phyloP scores from a whole-genome alignment of 2,797 vertebrate species.

The Chlorospingus semifuscus region DNA sequence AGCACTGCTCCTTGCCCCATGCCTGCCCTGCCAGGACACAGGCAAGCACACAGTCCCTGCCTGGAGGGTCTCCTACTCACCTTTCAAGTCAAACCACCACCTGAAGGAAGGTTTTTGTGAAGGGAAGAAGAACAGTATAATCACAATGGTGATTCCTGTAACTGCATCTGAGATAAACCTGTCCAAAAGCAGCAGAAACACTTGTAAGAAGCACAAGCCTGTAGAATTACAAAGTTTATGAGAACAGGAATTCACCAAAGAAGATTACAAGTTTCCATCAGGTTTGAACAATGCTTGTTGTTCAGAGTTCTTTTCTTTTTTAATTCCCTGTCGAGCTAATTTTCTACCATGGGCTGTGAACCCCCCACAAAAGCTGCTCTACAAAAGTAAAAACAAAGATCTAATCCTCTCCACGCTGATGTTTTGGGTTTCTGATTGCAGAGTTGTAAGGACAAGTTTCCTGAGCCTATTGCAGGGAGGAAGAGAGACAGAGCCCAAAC shows the following conservation, averaged over 20 bases:
- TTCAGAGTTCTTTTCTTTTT: neutral
- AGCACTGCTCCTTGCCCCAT: neutral
- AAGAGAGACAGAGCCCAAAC: neutral
- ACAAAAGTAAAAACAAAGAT: neutral
- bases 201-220: slow-evolving; percentile 17
- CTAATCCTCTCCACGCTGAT: neutral
- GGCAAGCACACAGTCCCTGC: neutral
- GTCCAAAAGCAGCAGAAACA: slow-evolving; percentile 49
- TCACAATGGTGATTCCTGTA: slow-evolving; percentile 90
- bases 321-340: neutral
- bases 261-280: slow-evolving; percentile 36
- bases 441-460: neutral
- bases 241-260: slow-evolving; percentile 43
- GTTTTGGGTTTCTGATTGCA: neutral
- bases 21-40: neutral
- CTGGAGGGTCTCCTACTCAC: slow-evolving; percentile 66
- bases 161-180: slow-evolving; percentile 95
- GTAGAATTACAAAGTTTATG: neutral
- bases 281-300: neutral
- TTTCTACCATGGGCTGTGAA: neutral
- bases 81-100: slow-evolving; percentile 93
- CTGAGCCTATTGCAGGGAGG: neutral
- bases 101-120: slow-evolving; percentile 89
- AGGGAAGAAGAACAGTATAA: slow-evolving; percentile 94
- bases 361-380: neutral